These are phyloP conservation scores for Karalla daura DNA, from an alignment of 2,797 vertebrate genomes.

Conservation along the genomic window DNA sequence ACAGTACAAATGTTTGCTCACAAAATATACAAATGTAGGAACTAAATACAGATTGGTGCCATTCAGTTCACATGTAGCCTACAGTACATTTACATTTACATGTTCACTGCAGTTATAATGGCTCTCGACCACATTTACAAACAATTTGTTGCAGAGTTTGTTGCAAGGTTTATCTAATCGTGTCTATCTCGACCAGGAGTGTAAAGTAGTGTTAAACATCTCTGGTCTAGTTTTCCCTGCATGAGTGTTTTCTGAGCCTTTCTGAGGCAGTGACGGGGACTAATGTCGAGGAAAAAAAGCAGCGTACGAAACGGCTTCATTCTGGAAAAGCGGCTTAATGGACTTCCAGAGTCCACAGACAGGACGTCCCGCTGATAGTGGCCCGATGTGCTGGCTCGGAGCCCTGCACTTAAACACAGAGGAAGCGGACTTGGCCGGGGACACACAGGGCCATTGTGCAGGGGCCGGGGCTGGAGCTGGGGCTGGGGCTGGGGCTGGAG, in stretches of 20 bases:
- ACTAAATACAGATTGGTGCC: too few species aligned
- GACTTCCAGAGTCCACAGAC: conserved; percentile 9
- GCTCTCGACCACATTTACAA: too few species aligned
- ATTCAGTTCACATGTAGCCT: too few species aligned
- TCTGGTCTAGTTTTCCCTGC: background rate
- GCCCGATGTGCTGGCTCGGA: conserved; percentile 21
- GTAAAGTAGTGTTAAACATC: background rate
- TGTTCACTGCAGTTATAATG: too few species aligned
- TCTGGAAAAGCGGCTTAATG: conserved; percentile 10
- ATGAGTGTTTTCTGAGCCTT: background rate
- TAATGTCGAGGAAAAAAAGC: conserved; percentile 13
- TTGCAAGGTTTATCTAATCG: too few species aligned
- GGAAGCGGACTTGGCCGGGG: conserved; percentile 58
- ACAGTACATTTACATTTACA: too few species aligned
- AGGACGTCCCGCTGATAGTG: conserved; percentile 26
- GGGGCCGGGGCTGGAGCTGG: too few species aligned
- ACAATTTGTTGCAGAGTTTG: too few species aligned
- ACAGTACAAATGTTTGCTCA: too few species aligned
- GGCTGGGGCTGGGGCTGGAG: too few species aligned
- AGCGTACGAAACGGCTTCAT: background rate
- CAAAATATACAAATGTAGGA: too few species aligned
- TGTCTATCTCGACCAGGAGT: too few species aligned
- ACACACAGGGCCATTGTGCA: conserved; percentile 71
- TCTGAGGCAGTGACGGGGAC: background rate
- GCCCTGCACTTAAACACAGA: conserved; percentile 41